Evolutionary conservation across 1,140 invertebrate genomes (phyloP).

Genomic region (Armadillidium nasatum): DNA sequence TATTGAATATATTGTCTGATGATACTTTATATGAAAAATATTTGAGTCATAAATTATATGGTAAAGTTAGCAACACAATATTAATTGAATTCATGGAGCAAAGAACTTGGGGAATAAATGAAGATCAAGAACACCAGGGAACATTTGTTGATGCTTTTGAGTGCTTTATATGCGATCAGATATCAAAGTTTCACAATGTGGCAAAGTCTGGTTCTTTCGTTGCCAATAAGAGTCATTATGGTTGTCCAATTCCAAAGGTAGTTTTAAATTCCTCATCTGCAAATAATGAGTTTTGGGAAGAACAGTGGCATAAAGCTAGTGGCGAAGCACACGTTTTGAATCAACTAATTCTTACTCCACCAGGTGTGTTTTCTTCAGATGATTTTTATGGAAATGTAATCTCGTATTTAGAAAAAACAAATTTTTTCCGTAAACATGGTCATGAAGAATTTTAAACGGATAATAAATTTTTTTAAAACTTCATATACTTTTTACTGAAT

Average conservation of each 20-base stretch:
- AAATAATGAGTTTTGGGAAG: conserved; percentile 49
- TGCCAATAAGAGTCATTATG: conserved; percentile 55
- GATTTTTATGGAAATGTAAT: neutral
- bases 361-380: neutral
- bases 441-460: neutral
- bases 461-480: too few species aligned
- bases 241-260: conserved; percentile 56
- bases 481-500: too few species aligned
- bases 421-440: neutral
- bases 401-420: neutral
- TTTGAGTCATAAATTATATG: conserved; percentile 57
- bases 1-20: conserved; percentile 56
- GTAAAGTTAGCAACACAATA: conserved; percentile 49
- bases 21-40: conserved; percentile 58
- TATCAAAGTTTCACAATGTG: conserved; percentile 47
- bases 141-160: conserved; percentile 60
- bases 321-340: conserved; percentile 21
- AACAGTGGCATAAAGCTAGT: conserved; percentile 48
- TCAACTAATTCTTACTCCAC: neutral
- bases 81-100: conserved; percentile 50
- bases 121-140: conserved; percentile 48
- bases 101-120: conserved; percentile 49
- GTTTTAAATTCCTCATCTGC: neutral
- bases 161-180: conserved; percentile 58
- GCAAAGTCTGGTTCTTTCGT: conserved; percentile 36